Conservation (phyloP, 2,888 invertebrate species). For the Ectemnius lituratus region DNA sequence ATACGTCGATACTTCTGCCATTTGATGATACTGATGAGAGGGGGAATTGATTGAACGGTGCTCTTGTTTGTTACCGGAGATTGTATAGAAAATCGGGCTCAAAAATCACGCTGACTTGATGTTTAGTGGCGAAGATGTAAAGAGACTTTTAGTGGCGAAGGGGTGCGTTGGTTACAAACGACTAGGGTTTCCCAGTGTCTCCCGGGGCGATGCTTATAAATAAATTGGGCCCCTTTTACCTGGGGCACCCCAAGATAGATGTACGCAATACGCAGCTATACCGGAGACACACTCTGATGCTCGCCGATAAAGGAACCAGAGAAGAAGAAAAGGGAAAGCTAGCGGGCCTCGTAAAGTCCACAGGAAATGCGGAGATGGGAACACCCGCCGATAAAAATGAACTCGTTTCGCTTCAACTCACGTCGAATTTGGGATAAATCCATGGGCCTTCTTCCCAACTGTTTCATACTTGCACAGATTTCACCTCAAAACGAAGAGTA, state of each 20-base stretch:
- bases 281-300: slow-evolving; percentile 25
- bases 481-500: slow-evolving; percentile 13
- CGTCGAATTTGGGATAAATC: slow-evolving; percentile 51
- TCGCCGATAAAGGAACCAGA: slow-evolving; percentile 42
- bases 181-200: slow-evolving; percentile 43
- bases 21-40: too few species aligned
- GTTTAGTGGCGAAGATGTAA: slow-evolving; percentile 22
- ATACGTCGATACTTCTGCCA: too few species aligned
- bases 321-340: slow-evolving; percentile 40
- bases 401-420: slow-evolving; percentile 48
- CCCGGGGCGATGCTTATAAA: slow-evolving; percentile 49
- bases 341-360: slow-evolving; percentile 44
- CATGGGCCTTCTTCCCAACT: not conserved
- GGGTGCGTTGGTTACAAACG: slow-evolving; percentile 14
- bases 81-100: too few species aligned
- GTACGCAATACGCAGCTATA: slow-evolving; percentile 14
- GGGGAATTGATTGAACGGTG: too few species aligned
- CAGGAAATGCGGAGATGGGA: slow-evolving; percentile 19
- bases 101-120: too few species aligned
- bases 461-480: slow-evolving; percentile 33
- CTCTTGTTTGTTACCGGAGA: too few species aligned
- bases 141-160: slow-evolving; percentile 44
- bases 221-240: slow-evolving; percentile 48
- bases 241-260: slow-evolving; percentile 37
- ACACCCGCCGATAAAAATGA: slow-evolving; percentile 52